These are phyloP conservation scores for Phrynocephalus forsythii DNA, from an alignment of 2,797 vertebrate species.

Conservation along the genomic window DNA sequence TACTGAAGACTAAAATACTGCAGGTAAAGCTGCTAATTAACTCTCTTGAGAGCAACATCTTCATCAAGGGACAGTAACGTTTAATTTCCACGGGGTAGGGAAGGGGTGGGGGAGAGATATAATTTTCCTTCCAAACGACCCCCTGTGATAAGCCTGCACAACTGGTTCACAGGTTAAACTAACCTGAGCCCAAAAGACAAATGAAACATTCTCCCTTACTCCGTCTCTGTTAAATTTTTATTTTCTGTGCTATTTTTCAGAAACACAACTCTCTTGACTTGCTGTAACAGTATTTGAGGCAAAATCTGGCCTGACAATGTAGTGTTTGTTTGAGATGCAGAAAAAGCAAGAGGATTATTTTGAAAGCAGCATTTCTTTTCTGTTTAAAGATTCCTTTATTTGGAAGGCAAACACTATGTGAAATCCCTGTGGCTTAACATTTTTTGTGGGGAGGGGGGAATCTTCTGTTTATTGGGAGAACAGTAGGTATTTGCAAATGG, in stretches of 20 bases:
- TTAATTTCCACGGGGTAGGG: slow-evolving; percentile 13
- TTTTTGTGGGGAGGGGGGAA: slow-evolving; percentile 55
- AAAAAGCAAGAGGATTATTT: slow-evolving; percentile 30
- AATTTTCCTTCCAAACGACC: slow-evolving; percentile 43
- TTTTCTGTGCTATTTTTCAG: slow-evolving; percentile 14
- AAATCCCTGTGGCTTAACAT: slow-evolving; percentile 43
- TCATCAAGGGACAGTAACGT: slow-evolving; percentile 18
- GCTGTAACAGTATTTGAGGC: slow-evolving; percentile 23
- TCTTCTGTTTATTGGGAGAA: background rate
- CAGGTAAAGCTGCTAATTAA: slow-evolving; percentile 52
- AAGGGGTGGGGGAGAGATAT: background rate
- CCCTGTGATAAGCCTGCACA: slow-evolving; percentile 1
- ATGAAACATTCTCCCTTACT: background rate
- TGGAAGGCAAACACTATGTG: slow-evolving; percentile 52
- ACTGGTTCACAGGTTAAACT: slow-evolving; percentile 27
- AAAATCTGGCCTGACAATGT: slow-evolving; percentile 28
- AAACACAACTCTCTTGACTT: background rate
- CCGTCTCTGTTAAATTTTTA: background rate
- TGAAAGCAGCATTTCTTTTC: slow-evolving; percentile 25
- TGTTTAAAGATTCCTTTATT: slow-evolving; percentile 44
- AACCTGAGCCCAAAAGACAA: slow-evolving; percentile 25
- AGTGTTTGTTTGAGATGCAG: slow-evolving; percentile 36
- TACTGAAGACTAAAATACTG: background rate
- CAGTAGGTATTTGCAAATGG: background rate
- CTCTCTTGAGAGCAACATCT: slow-evolving; percentile 21